Conservation (phyloP, 1,140 invertebrate genomes). For the Drosophila varians region DNA sequence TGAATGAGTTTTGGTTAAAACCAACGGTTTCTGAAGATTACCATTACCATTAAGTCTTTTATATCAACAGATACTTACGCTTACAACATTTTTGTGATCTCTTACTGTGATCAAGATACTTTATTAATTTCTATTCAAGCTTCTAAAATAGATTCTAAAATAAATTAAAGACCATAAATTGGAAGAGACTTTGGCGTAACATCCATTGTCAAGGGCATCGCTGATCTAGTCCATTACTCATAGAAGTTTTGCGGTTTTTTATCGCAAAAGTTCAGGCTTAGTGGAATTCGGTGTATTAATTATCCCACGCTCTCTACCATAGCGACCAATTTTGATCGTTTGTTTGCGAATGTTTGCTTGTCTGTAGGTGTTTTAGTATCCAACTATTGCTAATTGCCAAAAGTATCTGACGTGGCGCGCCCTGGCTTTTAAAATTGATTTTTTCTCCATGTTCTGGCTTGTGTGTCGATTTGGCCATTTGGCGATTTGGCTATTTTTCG, state of each 20-base stretch:
- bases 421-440: constrained; percentile 59
- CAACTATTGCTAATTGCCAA: constrained; percentile 61
- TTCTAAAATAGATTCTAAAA: background rate
- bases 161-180: constrained; percentile 13
- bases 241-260: constrained; percentile 24
- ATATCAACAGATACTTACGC: too few species aligned
- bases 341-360: constrained; percentile 28
- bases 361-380: constrained; percentile 26
- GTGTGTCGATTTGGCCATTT: background rate
- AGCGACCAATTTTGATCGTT: constrained; percentile 18
- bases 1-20: background rate
- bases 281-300: constrained; percentile 43
- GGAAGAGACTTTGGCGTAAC: background rate
- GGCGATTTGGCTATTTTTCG: background rate
- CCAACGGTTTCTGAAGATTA: background rate
- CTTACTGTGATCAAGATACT: too few species aligned
- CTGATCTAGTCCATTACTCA: constrained; percentile 29
- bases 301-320: constrained; percentile 47
- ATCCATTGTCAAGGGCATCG: constrained; percentile 38
- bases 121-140: too few species aligned
- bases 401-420: constrained; percentile 45
- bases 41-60: background rate
- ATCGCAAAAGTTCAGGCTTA: constrained; percentile 35
- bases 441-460: constrained; percentile 24
- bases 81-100: too few species aligned